These are phyloP conservation scores for Ditylenchus dipsaci DNA, from an alignment of 1,140 invertebrate species.

Conservation along the genomic window DNA sequence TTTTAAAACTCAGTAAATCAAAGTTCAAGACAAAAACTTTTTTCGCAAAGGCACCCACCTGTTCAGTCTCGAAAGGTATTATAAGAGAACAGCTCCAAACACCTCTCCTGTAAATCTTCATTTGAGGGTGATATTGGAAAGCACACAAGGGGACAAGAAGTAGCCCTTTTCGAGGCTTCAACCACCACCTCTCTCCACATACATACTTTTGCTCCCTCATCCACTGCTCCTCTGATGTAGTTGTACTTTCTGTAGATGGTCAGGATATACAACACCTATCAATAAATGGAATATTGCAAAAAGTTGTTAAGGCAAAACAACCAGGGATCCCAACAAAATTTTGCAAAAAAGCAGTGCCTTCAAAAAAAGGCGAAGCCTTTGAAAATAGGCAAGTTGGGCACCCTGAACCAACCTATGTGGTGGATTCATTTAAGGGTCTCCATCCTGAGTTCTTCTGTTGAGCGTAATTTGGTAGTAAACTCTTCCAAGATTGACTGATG, in stretches of 20 bases:
- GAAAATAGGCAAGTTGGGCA: too few relatives aligned
- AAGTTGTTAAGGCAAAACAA: too few relatives aligned
- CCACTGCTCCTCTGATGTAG: constrained; percentile 62
- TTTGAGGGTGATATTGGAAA: constrained; percentile 59
- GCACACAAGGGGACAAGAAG: constrained; percentile 47
- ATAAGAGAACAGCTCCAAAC: constrained; percentile 64
- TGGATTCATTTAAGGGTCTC: constrained; percentile 58
- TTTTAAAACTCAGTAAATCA: too few relatives aligned
- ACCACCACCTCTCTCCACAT: constrained; percentile 62
- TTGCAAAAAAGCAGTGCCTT: too few relatives aligned
- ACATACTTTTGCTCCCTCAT: constrained; percentile 63
- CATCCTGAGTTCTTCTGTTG: constrained; percentile 58
- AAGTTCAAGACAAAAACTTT: too few relatives aligned
- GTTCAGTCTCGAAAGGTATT: constrained; percentile 62
- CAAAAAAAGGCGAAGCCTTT: too few relatives aligned
- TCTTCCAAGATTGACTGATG: constrained; percentile 58
- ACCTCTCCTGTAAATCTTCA: constrained; percentile 65
- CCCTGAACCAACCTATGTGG: constrained; percentile 58
- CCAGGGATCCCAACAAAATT: too few relatives aligned
- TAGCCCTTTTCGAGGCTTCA: constrained; percentile 46
- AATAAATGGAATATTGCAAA: too few relatives aligned
- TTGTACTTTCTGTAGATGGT: constrained; percentile 63
- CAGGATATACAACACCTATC: constrained; percentile 63
- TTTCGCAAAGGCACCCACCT: too few relatives aligned
- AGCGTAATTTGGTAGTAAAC: constrained; percentile 57